Conservation (phyloP, 2,113 vertebrate genomes). For the Stigmatopora nigra region DNA sequence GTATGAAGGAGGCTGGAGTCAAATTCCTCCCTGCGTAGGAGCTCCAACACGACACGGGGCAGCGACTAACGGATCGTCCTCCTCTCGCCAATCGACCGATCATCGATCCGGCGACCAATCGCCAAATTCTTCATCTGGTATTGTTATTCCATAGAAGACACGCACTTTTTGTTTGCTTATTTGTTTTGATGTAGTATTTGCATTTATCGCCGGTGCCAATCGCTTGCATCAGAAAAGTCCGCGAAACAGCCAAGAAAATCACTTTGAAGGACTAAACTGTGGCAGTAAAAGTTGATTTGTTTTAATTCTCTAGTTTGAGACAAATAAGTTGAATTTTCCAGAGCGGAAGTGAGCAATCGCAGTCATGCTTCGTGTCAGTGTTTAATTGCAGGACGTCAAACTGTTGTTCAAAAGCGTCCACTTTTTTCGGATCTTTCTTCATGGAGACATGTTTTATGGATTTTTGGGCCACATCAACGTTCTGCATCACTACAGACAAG, state of each 20-base stretch:
- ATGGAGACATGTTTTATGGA: conserved; percentile 63
- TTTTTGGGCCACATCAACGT: conserved; percentile 52
- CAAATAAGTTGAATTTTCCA: conserved; percentile 42
- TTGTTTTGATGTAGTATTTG: not conserved
- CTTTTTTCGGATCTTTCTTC: conserved; percentile 9
- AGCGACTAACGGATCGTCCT: conserved; percentile 34
- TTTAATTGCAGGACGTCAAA: conserved; percentile 4
- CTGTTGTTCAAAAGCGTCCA: conserved; percentile 5
- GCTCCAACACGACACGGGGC: conserved; percentile 42
- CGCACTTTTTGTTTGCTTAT: no score
- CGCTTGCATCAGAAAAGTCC: not conserved
- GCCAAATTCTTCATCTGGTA: not conserved
- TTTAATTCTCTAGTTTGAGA: not conserved
- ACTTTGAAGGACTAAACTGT: conserved; percentile 5
- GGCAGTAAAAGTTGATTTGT: conserved; percentile 12
- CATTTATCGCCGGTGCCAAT: not conserved
- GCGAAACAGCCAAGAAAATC: not conserved
- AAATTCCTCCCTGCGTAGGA: conserved; percentile 67
- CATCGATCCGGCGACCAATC: not conserved
- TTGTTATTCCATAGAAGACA: not conserved
- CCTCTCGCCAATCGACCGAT: conserved; percentile 10
- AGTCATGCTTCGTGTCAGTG: conserved; percentile 18
- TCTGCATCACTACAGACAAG: conserved; percentile 36
- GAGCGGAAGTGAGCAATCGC: conserved; percentile 64
- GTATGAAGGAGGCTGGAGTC: conserved; percentile 57